A percentile compares a stretch with the other conserved stretches of the same genome.
phyloP scores from a whole-genome alignment of 2,797 vertebrate species.

The Siniperca obscura region DNA sequence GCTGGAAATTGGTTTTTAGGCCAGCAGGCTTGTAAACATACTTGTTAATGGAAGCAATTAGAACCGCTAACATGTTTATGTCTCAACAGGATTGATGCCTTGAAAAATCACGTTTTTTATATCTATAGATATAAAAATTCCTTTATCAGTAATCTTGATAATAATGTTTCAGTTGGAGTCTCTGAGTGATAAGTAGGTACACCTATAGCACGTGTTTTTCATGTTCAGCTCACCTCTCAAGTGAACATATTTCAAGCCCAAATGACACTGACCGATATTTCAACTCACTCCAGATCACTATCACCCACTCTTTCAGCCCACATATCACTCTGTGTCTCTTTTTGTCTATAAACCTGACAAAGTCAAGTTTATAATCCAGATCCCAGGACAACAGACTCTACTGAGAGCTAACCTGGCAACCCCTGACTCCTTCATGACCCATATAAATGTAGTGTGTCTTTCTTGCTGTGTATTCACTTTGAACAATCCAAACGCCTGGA shows the following conservation, averaged over 20 bases:
- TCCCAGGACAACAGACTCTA: conserved; percentile 7
- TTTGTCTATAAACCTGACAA: conserved; percentile 44
- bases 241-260: neutral
- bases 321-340: conserved; percentile 23
- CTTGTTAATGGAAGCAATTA: conserved; percentile 14
- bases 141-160: neutral
- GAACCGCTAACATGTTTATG: neutral
- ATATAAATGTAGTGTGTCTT: conserved; percentile 18
- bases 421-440: conserved; percentile 23
- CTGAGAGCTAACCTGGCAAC: conserved; percentile 28
- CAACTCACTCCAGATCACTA: conserved; percentile 26
- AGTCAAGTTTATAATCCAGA: conserved; percentile 25
- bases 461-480: neutral
- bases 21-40: conserved; percentile 13
- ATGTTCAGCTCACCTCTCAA: neutral
- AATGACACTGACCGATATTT: conserved; percentile 2
- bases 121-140: neutral
- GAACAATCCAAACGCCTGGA: neutral
- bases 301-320: conserved; percentile 9
- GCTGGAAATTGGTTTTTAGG: neutral
- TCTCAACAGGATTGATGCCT: neutral
- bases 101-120: neutral
- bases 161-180: neutral
- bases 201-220: neutral
- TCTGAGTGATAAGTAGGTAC: neutral